Percentiles rank a stretch among this genome's conserved stretches.
Conservation (phyloP, 2,797 vertebrate genomes). For the Hozukius guyotensis region DNA sequence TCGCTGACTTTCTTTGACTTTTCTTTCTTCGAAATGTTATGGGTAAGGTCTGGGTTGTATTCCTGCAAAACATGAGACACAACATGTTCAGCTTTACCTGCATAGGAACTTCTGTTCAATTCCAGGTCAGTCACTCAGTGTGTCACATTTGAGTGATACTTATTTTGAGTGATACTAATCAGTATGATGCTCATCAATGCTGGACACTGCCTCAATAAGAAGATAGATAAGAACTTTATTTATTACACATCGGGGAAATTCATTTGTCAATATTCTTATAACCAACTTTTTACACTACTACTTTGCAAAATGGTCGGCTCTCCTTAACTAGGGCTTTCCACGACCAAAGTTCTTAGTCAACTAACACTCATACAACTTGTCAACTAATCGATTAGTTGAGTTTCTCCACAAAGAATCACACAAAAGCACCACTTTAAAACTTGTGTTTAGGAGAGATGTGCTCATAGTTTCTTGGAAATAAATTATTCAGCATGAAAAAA, state of each 20-base stretch:
- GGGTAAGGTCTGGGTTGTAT: slow-evolving; percentile 92
- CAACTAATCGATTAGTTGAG: too few relatives aligned
- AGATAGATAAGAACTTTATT: too few relatives aligned
- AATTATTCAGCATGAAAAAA: too few relatives aligned
- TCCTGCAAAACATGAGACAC: slow-evolving; percentile 79
- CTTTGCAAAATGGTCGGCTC: neutral
- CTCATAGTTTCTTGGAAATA: too few relatives aligned
- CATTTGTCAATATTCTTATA: too few relatives aligned
- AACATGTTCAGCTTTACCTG: neutral
- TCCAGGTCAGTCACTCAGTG: neutral
- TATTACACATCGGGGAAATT: too few relatives aligned
- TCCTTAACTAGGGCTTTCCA: neutral
- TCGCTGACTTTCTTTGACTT: slow-evolving; percentile 89
- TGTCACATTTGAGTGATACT: neutral
- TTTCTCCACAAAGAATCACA: too few relatives aligned
- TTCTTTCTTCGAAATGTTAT: slow-evolving; percentile 89
- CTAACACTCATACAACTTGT: too few relatives aligned
- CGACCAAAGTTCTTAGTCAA: too few relatives aligned
- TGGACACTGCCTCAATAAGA: neutral
- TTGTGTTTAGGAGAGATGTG: too few relatives aligned
- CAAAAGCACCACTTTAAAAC: too few relatives aligned
- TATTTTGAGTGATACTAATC: neutral
- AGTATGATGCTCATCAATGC: neutral
- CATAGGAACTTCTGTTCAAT: neutral
- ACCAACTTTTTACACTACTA: neutral